Evolutionary conservation across 2,888 invertebrate species (phyloP), one percentile per base, ranked within the genome.

Genomic region (Eulithis testata): DNA sequence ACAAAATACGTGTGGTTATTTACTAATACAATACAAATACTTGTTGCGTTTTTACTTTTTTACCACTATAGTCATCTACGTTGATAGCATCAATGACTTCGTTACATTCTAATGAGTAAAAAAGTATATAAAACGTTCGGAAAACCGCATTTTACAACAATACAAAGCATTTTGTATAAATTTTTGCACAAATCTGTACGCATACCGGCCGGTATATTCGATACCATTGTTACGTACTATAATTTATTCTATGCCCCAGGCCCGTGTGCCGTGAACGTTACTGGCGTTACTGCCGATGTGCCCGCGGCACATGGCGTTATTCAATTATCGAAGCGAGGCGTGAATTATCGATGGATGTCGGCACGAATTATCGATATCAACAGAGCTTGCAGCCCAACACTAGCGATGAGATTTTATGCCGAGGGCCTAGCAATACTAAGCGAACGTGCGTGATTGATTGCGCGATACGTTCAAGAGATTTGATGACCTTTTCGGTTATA

Each of bases 251-350:
- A 21, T 43, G 59, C 55, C 50, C 37, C 27, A 45, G 60, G 59
- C 59, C 9, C 12, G 52, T 2, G 50, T 27, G 36, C 44, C 49
- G 12, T 43, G 27, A 49, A 14, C 55, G 40, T 45, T 36, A 60
- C 49, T 14, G 50, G 11, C 62, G 14, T 37, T 14, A 12, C 60
- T 49, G 47, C 27, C 21, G 21, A 21, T 11, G 21, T 51, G 59
- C 60, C 60, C 45, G 44, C 21, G 45, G 55, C 60, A 45, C 49
- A 60, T 58, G 43, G 54, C 60, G 60, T 65, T 60, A 65, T 65
- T 60, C 56, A 65, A 65, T 65, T 60, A 65, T 49, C 49, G 52
- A 60, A 53, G 14, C 52, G 60, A 52, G 43, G 14, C 56, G 65
- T 60, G 52, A 60, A 57, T 60, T 59, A 54, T 54, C 59, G 59